These are phyloP conservation scores for Acanthopleura granulata DNA, from an alignment of 2,888 invertebrate genomes.

Conservation along the genomic window DNA sequence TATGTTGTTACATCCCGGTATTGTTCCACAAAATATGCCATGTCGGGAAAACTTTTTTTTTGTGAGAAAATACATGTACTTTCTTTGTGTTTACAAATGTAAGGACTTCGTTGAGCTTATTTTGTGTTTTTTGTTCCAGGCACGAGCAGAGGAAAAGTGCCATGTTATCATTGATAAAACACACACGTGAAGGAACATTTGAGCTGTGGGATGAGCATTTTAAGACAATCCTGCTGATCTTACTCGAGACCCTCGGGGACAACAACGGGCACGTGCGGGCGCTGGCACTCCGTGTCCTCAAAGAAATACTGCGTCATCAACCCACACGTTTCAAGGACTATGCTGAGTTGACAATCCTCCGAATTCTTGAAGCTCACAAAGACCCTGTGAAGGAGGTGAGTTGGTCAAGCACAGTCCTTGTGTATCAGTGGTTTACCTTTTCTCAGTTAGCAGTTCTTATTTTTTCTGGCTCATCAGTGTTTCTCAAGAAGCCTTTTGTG, in stretches of 20 bases:
- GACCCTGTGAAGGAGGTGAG: constrained; percentile 72
- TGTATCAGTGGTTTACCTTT: no score
- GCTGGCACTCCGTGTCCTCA: constrained; percentile 83
- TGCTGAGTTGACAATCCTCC: constrained; percentile 90
- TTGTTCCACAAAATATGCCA: no score
- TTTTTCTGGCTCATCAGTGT: no score
- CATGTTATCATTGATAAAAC: constrained; percentile 69
- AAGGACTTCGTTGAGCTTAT: not conserved
- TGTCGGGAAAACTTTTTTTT: no score
- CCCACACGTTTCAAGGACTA: constrained; percentile 87
- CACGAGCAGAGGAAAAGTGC: constrained; percentile 68
- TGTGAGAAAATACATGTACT: no score
- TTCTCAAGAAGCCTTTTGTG: no score
- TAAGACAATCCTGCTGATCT: constrained; percentile 77
- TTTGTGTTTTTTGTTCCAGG: constrained; percentile 43
- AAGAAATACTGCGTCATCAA: constrained; percentile 86
- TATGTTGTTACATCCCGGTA: no score
- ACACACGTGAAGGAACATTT: constrained; percentile 70
- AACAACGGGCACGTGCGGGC: constrained; percentile 69
- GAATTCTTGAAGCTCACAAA: constrained; percentile 89
- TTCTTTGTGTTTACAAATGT: no score
- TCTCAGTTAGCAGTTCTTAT: no score
- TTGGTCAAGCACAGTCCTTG: no score
- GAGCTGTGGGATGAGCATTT: constrained; percentile 74
- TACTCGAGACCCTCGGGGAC: constrained; percentile 79